Conservation (phyloP, 2,797 vertebrate genomes). For the Micropoecilia bifurca region DNA sequence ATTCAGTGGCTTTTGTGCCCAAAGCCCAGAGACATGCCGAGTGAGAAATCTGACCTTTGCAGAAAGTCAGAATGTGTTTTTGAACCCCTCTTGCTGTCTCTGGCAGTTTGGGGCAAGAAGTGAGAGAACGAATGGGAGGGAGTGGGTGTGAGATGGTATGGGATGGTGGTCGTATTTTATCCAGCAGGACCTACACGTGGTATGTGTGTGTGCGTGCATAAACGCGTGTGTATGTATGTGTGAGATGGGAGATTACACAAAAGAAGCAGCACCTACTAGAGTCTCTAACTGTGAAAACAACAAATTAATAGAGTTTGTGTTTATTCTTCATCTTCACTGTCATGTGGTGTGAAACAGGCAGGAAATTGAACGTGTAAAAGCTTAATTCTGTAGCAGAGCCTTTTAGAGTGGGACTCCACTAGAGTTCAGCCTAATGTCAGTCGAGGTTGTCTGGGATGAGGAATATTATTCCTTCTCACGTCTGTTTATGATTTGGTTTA, state of each 20-base stretch:
- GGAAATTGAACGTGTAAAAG: slow-evolving; percentile 83
- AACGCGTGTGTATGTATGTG: slow-evolving; percentile 1
- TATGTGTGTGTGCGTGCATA: not conserved
- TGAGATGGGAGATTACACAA: slow-evolving; percentile 9
- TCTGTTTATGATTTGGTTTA: slow-evolving; percentile 82
- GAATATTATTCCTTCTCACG: slow-evolving; percentile 84
- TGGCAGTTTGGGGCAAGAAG: slow-evolving; percentile 77
- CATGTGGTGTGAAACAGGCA: slow-evolving; percentile 82
- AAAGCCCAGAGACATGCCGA: slow-evolving; percentile 84
- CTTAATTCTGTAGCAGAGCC: slow-evolving; percentile 76
- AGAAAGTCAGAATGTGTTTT: slow-evolving; percentile 84
- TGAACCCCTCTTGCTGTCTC: slow-evolving; percentile 82
- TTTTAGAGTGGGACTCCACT: slow-evolving; percentile 75
- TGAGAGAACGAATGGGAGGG: slow-evolving; percentile 63
- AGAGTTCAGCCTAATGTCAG: slow-evolving; percentile 79
- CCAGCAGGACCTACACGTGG: slow-evolving; percentile 63
- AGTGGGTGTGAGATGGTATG: slow-evolving; percentile 51
- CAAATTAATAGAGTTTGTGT: slow-evolving; percentile 66
- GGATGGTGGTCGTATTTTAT: slow-evolving; percentile 48
- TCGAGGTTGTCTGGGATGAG: slow-evolving; percentile 77
- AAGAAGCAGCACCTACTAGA: slow-evolving; percentile 18
- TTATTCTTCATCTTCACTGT: slow-evolving; percentile 70
- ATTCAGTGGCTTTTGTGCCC: slow-evolving; percentile 87
- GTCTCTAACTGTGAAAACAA: slow-evolving; percentile 54
- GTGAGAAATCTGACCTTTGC: slow-evolving; percentile 89